phyloP scores from a whole-genome alignment of 2,888 invertebrate genomes.

The Timema cristinae region DNA sequence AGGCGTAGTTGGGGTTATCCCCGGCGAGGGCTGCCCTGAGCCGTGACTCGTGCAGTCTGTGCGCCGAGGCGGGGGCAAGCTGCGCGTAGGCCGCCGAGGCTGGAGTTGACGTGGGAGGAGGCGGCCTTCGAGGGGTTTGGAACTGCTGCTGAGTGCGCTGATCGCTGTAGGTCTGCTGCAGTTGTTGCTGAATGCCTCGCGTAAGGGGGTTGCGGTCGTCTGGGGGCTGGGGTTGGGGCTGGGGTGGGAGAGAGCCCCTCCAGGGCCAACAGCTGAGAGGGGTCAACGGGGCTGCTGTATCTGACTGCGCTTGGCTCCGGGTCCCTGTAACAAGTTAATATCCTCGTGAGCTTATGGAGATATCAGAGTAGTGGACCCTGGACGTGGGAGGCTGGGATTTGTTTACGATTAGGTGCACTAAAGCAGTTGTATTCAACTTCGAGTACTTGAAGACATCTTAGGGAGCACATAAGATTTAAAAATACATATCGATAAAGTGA shows the following conservation, averaged over 20 bases:
- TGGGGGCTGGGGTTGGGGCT: slow-evolving; percentile 1
- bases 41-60: slow-evolving; percentile 26
- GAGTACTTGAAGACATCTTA: too few species aligned
- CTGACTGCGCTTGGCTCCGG: slow-evolving; percentile 14
- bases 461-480: too few species aligned
- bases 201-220: slow-evolving; percentile 14
- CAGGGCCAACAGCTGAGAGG: slow-evolving; percentile 12
- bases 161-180: slow-evolving; percentile 24
- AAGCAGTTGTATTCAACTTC: too few species aligned
- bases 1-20: slow-evolving; percentile 21
- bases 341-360: too few species aligned
- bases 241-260: slow-evolving; percentile 5
- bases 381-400: background rate
- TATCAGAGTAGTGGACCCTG: background rate
- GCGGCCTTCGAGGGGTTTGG: slow-evolving; percentile 18
- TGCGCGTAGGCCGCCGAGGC: background rate
- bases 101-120: slow-evolving; percentile 2
- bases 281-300: slow-evolving; percentile 19
- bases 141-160: slow-evolving; percentile 22
- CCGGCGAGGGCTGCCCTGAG: slow-evolving; percentile 28
- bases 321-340: slow-evolving; percentile 2
- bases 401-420: background rate
- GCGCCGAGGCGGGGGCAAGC: slow-evolving; percentile 17
- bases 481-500: too few species aligned
- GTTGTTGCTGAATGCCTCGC: slow-evolving; percentile 26